These are phyloP conservation scores for Chrysolina oricalcia DNA, from an alignment of 2,888 invertebrate species.

Conservation along the genomic window DNA sequence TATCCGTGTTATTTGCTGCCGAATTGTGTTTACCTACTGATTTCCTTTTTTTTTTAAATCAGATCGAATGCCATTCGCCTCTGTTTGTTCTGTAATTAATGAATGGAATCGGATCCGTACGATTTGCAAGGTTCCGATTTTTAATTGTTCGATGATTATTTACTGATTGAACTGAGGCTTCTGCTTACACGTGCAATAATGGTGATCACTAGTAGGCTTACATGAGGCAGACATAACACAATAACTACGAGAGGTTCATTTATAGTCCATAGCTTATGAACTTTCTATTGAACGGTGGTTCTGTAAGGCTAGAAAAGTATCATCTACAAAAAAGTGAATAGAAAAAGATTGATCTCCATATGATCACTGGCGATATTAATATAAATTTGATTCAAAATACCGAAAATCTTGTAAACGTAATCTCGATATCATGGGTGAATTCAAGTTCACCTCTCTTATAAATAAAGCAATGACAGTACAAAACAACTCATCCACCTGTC, in stretches of 20 bases:
- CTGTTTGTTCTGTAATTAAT: constrained; percentile 2
- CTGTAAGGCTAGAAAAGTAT: too few relatives aligned
- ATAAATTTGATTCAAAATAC: constrained; percentile 12
- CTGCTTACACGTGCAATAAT: too few relatives aligned
- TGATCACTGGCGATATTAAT: constrained; percentile 1
- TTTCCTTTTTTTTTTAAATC: neutral
- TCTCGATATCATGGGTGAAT: constrained; percentile 2
- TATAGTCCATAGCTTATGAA: too few relatives aligned
- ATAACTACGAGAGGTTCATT: too few relatives aligned
- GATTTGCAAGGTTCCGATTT: neutral
- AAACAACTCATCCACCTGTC: neutral
- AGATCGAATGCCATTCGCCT: neutral
- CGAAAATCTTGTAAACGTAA: neutral
- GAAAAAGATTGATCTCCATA: constrained; percentile 6
- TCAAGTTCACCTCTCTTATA: constrained; percentile 11
- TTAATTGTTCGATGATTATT: neutral
- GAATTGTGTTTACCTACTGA: constrained; percentile 16
- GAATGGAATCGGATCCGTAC: neutral
- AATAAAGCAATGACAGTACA: constrained; percentile 4
- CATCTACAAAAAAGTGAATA: too few relatives aligned
- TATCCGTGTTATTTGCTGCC: neutral
- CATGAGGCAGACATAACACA: too few relatives aligned
- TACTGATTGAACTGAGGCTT: neutral
- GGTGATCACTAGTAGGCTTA: too few relatives aligned
- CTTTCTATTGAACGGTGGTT: too few relatives aligned